Evolutionary conservation across 1,140 invertebrate species (phyloP), one percentile per base, ranked within the genome.

Genomic region (Fopius arisanus): DNA sequence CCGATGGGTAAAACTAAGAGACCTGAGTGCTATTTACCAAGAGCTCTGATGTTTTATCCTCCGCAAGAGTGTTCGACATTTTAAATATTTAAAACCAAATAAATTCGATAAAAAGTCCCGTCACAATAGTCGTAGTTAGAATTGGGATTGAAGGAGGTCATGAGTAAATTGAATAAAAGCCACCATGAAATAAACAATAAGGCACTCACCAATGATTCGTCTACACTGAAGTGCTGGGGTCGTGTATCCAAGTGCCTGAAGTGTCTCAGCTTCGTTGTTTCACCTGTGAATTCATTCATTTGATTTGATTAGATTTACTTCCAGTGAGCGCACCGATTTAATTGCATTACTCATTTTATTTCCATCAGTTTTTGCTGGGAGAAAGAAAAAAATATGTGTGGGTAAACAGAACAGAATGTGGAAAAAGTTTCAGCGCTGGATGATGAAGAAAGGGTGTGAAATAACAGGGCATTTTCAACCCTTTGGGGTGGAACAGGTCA

Each of bases 141-240:
- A 29, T n/a, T 9, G 3, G 43, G 2, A 16, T 16, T 2, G 4
- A 31, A 5, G 9, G 41, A 21, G 37, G 33, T 59, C 40, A 31
- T 67, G 59, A 54, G 70, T 65, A 78, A 77, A 81, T 78, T 73
- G 75, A 79, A 80, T 81, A 75, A 80, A 79, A 48, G 74, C 67
- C 40, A 21, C 23, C 9, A 26, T 62, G 0, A 41, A 16, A 67
- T 26, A 75, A 79, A 78, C 73, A 41, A 72, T 71, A 67, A 77
- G 72, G 62, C 77, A 84, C 82, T 86, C 76, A 87, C 86, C 80
- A 79, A 43, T 76, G 81, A 81, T 78, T 83, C 80, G 43, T 82
- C 78, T 23, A 83, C 78, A 65, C 51, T 81, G 37, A 69, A 63
- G 41, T 78, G 74, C 67, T 79, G 78, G 28, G 75, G 74, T 77